phyloP scores from a whole-genome alignment of 2,888 invertebrate genomes.

The Leptothorax acervorum region DNA sequence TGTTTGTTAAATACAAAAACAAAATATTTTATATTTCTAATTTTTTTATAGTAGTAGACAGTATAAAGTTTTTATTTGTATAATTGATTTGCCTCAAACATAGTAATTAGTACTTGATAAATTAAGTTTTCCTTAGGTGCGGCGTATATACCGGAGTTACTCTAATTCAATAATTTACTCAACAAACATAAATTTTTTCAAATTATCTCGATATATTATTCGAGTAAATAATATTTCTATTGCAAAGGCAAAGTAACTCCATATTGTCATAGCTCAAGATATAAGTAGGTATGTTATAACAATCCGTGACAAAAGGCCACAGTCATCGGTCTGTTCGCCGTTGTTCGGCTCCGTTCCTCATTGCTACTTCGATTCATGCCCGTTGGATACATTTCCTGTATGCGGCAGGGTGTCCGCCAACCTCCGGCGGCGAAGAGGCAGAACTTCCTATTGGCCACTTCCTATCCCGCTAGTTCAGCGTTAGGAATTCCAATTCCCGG shows the following conservation, averaged over 20 bases:
- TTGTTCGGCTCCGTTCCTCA: slow-evolving; percentile 53
- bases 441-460: slow-evolving; percentile 74
- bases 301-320: slow-evolving; percentile 50
- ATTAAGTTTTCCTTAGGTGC: too few species aligned
- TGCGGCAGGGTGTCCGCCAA: slow-evolving; percentile 42
- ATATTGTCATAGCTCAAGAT: slow-evolving; percentile 21
- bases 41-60: too few species aligned
- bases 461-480: slow-evolving; percentile 53
- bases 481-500: slow-evolving; percentile 64
- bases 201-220: background rate
- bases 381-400: slow-evolving; percentile 69
- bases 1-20: too few species aligned
- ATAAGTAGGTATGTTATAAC: slow-evolving; percentile 3
- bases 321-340: slow-evolving; percentile 47
- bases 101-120: too few species aligned
- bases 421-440: slow-evolving; percentile 38
- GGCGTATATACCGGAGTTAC: too few species aligned
- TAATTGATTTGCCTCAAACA: too few species aligned
- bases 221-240: background rate
- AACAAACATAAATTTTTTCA: background rate
- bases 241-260: background rate
- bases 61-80: too few species aligned
- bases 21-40: too few species aligned
- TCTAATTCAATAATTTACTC: background rate
- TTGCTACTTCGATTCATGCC: slow-evolving; percentile 68